Evolutionary conservation across 2,113 vertebrate genomes (phyloP).

Genomic region (Rhinopomastus cyanomelas): DNA sequence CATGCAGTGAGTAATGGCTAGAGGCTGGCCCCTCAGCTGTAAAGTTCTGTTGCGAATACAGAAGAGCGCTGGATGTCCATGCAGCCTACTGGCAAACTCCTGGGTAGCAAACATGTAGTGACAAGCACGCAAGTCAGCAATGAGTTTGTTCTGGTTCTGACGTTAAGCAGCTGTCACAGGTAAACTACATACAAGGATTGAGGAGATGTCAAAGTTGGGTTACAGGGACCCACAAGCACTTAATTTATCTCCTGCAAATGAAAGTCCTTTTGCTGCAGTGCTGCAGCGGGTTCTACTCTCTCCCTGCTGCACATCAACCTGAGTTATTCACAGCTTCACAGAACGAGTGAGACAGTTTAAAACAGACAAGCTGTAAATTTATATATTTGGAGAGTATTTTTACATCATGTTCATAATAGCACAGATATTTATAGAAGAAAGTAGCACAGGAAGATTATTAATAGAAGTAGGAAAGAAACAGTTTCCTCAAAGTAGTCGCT

Average conservation of each 20-base stretch:
- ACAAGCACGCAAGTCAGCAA: background rate
- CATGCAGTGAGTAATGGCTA: background rate
- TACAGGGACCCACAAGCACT: background rate
- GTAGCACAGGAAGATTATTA: background rate
- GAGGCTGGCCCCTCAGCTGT: background rate
- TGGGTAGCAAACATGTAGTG: background rate
- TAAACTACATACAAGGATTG: background rate
- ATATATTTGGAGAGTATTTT: background rate
- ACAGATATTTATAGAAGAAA: background rate
- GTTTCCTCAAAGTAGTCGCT: background rate
- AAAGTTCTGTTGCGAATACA: background rate
- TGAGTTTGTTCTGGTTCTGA: background rate
- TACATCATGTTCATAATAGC: background rate
- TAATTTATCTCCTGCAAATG: background rate
- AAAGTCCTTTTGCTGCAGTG: background rate
- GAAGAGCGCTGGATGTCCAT: fast-evolving
- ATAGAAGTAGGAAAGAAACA: background rate
- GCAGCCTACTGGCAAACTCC: background rate
- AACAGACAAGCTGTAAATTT: background rate
- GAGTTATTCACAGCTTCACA: background rate
- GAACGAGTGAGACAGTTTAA: background rate
- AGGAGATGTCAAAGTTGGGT: background rate
- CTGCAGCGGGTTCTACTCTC: background rate
- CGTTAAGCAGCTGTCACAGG: background rate
- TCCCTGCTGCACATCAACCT: background rate